These are phyloP conservation scores for Catostomus latipinnis DNA, from an alignment of 2,797 vertebrate genomes.

Conservation along the genomic window DNA sequence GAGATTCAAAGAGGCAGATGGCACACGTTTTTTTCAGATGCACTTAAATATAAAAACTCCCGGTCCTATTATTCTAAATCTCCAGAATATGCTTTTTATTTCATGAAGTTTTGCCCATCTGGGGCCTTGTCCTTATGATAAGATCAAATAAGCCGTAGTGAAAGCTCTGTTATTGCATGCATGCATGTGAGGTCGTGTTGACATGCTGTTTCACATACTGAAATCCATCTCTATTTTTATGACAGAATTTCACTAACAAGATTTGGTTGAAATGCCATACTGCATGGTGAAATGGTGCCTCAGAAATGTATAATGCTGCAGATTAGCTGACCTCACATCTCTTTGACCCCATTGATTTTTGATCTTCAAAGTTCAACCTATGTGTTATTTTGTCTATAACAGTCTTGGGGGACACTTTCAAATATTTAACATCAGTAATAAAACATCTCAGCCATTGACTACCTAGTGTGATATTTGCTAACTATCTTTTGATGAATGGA, in stretches of 20 bases:
- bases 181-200: background rate
- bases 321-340: background rate
- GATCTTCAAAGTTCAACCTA: too few species aligned
- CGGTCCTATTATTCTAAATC: conserved; percentile 26
- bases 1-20: conserved; percentile 46
- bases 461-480: too few species aligned
- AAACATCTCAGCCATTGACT: too few species aligned
- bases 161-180: background rate
- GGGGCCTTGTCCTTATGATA: background rate
- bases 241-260: background rate
- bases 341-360: background rate
- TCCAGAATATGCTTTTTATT: conserved; percentile 38
- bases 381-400: too few species aligned
- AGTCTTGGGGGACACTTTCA: too few species aligned
- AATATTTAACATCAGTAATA: too few species aligned
- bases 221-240: background rate
- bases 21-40: conserved; percentile 30
- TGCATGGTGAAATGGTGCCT: background rate
- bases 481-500: too few species aligned
- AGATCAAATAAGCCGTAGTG: background rate
- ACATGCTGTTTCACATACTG: background rate
- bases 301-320: background rate
- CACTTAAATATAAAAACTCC: conserved; percentile 27
- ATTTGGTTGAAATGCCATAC: background rate
- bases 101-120: conserved; percentile 27